phyloP scores from a whole-genome alignment of 92 coral and sea anemone species.

The Paragorgia papillata region DNA sequence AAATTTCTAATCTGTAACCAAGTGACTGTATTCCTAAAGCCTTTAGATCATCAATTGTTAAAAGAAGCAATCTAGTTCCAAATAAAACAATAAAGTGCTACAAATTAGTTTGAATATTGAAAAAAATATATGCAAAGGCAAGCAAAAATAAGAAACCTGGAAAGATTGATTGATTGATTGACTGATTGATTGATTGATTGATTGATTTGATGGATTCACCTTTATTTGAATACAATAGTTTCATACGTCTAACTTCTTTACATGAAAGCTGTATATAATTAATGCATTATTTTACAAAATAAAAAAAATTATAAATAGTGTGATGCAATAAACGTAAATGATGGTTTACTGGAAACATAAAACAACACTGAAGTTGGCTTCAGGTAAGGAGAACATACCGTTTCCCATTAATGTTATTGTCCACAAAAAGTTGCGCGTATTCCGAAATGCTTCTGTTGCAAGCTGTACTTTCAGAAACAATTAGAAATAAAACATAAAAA shows the following conservation, averaged over 20 bases:
- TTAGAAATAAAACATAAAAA: no score
- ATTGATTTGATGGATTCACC: no score
- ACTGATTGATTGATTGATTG: no score
- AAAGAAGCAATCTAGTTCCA: slow-evolving; percentile 55
- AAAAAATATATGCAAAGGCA: background rate
- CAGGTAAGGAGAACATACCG: slow-evolving; percentile 48
- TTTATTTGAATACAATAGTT: no score
- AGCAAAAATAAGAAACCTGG: background rate
- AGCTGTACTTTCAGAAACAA: slow-evolving; percentile 38
- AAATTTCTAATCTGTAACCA: slow-evolving; percentile 72
- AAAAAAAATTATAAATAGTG: no score
- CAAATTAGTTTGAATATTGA: background rate
- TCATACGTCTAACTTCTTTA: no score
- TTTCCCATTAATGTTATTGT: slow-evolving; percentile 76
- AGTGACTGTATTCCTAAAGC: slow-evolving; percentile 72
- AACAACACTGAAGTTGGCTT: background rate
- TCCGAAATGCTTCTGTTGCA: slow-evolving; percentile 61
- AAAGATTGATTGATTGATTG: no score
- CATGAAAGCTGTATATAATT: no score
- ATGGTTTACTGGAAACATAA: slow-evolving; percentile 53
- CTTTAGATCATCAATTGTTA: slow-evolving; percentile 65
- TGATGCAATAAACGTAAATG: no score
- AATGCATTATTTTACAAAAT: no score
- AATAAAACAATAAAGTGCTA: background rate
- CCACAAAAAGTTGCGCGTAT: slow-evolving; percentile 64